Base-by-base conservation (phyloP, 2,113 vertebrate genomes). In the Dasyurus viverrinus region DNA sequence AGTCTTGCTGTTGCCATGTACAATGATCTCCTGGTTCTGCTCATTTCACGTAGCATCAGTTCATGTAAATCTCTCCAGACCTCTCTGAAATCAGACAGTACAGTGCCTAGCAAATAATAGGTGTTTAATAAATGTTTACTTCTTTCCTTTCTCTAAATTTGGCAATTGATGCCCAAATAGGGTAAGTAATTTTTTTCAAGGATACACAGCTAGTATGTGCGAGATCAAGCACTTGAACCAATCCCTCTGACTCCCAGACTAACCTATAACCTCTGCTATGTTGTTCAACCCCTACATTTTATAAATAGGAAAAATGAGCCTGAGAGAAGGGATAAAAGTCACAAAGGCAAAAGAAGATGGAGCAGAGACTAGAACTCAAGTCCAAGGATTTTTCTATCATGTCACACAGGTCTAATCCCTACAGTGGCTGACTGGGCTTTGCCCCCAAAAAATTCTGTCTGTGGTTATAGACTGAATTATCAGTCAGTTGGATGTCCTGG, bases 51-150 rank as follows among this genome's bases (percentile, higher is more conserved):
- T 10, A 52, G 50, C 50, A 52, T 11, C 50, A 52, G 50, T 52
- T 52, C 9, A 52, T 52, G 50, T 52, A 52, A 52, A 9, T 52
- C 50, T 52, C 50, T 52, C 10, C 50, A 52, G 50, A 11, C 50
- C 50, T 52, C 6, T 48, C 48, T 48, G 48, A 8, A 90, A n/a
- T 26, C 68, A 24, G 47, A 12, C 0, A 8, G 46, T 27, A 8
- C 52, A 84, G 57, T 57, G 46, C 30, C 16, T 8, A 2, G 5
- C n/a, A 25, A 54, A 42, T 11, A 0, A 19, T 25, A 23, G 30
- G n/a, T 25, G 30, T 16, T 24, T 2, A 0, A 0, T 19, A 60
- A 60, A 26, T 19, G 8, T 9, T 8, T 0, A 1, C 11, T 36
- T 50, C 54, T 47, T 48, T 36, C 36, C 1, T 89, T 1, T 46